Evolutionary conservation across 2,888 invertebrate genomes (phyloP).

Genomic region (Stenotaenia linearis): DNA sequence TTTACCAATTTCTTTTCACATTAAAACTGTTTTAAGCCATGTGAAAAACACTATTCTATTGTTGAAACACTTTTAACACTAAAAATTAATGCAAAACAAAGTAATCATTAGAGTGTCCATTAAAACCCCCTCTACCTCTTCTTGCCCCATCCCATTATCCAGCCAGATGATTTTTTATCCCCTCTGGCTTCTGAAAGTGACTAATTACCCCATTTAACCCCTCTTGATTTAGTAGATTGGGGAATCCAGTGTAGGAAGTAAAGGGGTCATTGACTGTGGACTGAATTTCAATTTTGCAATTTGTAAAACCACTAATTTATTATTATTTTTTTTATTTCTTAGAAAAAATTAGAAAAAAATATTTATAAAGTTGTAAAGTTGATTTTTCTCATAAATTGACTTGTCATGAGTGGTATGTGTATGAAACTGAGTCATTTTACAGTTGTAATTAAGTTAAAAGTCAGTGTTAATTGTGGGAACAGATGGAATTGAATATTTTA

Average conservation of each 20-base stretch:
- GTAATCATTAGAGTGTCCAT: background rate
- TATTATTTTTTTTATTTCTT: background rate
- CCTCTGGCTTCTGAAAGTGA: background rate
- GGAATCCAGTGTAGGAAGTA: background rate
- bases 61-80: no score
- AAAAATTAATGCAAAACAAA: no score
- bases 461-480: background rate
- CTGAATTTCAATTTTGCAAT: background rate
- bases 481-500: background rate
- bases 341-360: background rate
- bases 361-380: no score
- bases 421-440: background rate
- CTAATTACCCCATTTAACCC: conserved; percentile 5
- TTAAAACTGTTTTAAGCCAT: no score
- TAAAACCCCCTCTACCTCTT: background rate
- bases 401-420: no score
- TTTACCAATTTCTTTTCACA: no score
- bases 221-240: background rate
- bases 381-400: no score
- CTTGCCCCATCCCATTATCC: background rate
- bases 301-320: background rate
- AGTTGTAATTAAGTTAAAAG: background rate
- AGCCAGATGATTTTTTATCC: background rate
- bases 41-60: no score
- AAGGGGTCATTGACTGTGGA: background rate